A percentile compares a stretch with the other conserved stretches of the same genome.
Conservation (phyloP, 2,113 vertebrate species). For the Antechinus flavipes region DNA sequence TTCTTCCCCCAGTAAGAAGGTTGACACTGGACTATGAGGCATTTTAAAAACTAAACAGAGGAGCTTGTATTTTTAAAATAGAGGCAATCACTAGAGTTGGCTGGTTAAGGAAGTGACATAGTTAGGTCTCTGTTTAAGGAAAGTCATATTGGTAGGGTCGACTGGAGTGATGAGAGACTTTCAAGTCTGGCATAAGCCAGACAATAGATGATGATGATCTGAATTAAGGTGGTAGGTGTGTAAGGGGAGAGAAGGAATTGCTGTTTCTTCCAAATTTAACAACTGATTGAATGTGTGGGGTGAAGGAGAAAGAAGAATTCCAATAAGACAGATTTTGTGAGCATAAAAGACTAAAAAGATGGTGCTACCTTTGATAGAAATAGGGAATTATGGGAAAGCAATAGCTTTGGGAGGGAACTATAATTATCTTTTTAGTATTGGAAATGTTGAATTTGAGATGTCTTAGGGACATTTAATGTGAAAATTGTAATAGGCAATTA, state of each 20-base stretch:
- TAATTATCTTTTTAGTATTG: not conserved
- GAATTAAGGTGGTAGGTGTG: not conserved
- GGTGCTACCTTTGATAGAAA: not conserved
- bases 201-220: not conserved
- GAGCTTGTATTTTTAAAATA: not conserved
- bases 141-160: not conserved
- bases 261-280: not conserved
- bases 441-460: slow-evolving; percentile 10
- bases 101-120: not conserved
- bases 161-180: not conserved
- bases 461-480: not conserved
- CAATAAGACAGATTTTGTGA: slow-evolving; percentile 18
- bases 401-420: not conserved
- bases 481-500: not conserved
- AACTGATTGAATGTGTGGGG: not conserved
- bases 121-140: not conserved
- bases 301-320: not conserved
- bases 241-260: not conserved
- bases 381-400: not conserved
- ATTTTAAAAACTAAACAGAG: not conserved
- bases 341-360: not conserved
- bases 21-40: not conserved
- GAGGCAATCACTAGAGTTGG: not conserved
- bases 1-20: not conserved
- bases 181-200: not conserved